Base-by-base conservation (phyloP, 2,888 invertebrate genomes). In the Cremastinae sp. region DNA sequence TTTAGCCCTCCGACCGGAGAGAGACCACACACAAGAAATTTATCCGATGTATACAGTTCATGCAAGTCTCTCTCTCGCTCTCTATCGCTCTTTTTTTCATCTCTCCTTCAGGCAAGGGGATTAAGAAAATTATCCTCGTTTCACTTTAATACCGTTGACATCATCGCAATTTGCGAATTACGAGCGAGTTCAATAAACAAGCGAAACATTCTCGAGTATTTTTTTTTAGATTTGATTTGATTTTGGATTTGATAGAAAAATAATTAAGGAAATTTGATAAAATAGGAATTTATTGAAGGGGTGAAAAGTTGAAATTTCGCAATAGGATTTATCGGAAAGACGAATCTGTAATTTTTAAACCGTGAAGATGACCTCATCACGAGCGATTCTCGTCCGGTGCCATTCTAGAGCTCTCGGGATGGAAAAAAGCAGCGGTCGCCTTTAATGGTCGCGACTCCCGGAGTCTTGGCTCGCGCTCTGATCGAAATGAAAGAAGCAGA, bases 351-450 rank as follows among this genome's bases (percentile, higher is more conserved):
- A n/a, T n/a, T n/a, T n/a, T n/a, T n/a, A n/a, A 58, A 81, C 83
- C 1, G 1, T 79, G 73, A 28, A 28, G 82, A 86, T 86, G 85
- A 86, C 83, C 85, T 87, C 86, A 86, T 83, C 84, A 5, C 28
- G 28, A 5, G 82, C 77, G 74, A 16, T 22, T 74, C 70, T 75
- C 75, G 62, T 72, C 59, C 76, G 65, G 74, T 76, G 81, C 83
- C 83, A 83, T 28, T 28, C 28, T 28, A 28, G 28, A 28, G 28
- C 28, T 83, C 82, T 65, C 73, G 72, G 74, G 45, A 70, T 66
- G 80, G 82, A 82, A 86, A 87, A 28, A 86, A 86, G 84, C 80
- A 78, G 80, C 83, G 83, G 83, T 80, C 80, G 83, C 85, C 85
- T 85, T 87, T 85, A 83, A 82, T 83, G 85, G 83, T 81, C 76